A percentile compares a stretch with the other conserved stretches of the same genome.
Conservation (phyloP, 2,888 invertebrate species). For the Plagiodera versicolora region DNA sequence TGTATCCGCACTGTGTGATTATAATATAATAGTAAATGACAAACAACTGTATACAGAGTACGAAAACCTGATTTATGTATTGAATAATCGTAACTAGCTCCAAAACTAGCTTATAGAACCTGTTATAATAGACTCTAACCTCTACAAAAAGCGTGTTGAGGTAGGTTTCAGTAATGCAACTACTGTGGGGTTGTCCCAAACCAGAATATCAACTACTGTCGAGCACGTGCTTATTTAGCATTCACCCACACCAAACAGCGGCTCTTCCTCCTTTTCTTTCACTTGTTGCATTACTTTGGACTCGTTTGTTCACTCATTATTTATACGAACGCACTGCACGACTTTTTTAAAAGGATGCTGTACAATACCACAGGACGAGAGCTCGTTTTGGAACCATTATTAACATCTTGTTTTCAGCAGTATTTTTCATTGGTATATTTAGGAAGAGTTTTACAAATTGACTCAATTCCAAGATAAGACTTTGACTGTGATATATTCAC, state of each 20-base stretch:
- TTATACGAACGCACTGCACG: conserved; percentile 20
- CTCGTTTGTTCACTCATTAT: conserved; percentile 30
- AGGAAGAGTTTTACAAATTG: too few species aligned
- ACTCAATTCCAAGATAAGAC: too few species aligned
- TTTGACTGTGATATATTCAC: too few species aligned
- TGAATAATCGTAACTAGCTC: conserved; percentile 47
- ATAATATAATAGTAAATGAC: conserved; percentile 23
- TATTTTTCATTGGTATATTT: too few species aligned
- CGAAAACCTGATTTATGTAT: conserved; percentile 46
- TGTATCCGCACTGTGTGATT: conserved; percentile 22
- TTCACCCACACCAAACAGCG: conserved; percentile 41
- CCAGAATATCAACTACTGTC: conserved; percentile 44
- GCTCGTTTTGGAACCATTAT: neutral
- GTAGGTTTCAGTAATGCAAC: conserved; percentile 48
- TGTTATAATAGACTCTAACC: conserved; percentile 46
- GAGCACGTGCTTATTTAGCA: conserved; percentile 26
- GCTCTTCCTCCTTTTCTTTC: conserved; percentile 34
- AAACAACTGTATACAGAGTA: conserved; percentile 31
- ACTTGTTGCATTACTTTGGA: conserved; percentile 30
- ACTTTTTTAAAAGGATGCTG: conserved; percentile 14
- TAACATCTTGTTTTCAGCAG: neutral
- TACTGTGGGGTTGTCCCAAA: conserved; percentile 47
- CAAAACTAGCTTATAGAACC: conserved; percentile 47
- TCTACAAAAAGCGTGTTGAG: conserved; percentile 47
- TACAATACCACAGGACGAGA: conserved; percentile 1